These are phyloP conservation scores for Macrosiphum euphorbiae DNA, from an alignment of 2,888 invertebrate genomes.

Conservation along the genomic window DNA sequence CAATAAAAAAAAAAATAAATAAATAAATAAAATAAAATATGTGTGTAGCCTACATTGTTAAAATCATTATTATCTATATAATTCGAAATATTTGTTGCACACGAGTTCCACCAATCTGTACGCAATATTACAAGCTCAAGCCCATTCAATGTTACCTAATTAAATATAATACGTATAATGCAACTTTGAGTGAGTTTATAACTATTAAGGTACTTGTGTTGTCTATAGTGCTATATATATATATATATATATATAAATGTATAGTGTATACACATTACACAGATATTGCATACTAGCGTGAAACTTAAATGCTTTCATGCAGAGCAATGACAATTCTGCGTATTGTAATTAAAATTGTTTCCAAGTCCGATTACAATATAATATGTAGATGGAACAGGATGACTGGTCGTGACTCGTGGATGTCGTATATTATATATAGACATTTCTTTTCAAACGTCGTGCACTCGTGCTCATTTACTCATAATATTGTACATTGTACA, in stretches of 20 bases:
- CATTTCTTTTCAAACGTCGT: neutral
- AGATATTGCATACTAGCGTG: neutral
- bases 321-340: neutral
- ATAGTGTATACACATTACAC: too few species aligned
- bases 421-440: neutral
- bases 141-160: neutral
- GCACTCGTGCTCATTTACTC: neutral
- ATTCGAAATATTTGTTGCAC: neutral
- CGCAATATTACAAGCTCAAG: neutral
- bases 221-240: neutral
- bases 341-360: slow-evolving; percentile 16
- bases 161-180: neutral
- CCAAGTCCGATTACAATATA: neutral
- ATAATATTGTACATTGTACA: neutral
- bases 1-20: too few species aligned
- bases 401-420: neutral
- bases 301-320: neutral
- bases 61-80: neutral
- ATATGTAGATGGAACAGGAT: neutral
- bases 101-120: neutral
- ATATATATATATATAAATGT: too few species aligned
- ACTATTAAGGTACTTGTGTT: neutral
- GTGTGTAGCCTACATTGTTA: neutral
- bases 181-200: neutral
- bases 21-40: neutral